Evolutionary conservation across 2,797 vertebrate species (phyloP).

Genomic region (Pampus argenteus): DNA sequence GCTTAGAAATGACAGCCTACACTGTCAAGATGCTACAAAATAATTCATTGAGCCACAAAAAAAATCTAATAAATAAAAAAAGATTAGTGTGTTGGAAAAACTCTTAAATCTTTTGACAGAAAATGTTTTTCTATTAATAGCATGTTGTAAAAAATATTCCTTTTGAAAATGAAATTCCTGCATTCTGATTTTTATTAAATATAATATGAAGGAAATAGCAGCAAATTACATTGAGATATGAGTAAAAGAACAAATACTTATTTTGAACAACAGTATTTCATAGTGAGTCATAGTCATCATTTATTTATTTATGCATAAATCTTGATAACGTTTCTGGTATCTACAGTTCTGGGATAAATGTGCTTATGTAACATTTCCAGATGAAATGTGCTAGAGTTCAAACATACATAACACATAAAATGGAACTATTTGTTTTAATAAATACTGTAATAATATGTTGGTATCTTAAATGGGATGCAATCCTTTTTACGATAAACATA

Average conservation of each 20-base stretch:
- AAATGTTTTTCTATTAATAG: neutral
- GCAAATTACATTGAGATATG: neutral
- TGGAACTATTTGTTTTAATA: neutral
- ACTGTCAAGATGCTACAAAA: neutral
- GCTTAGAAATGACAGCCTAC: neutral
- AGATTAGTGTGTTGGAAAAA: neutral
- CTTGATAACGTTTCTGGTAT: neutral
- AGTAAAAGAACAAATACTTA: neutral
- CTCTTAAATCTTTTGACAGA: neutral
- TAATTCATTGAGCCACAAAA: neutral
- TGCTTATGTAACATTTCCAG: neutral
- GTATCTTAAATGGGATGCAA: neutral
- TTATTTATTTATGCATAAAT: neutral
- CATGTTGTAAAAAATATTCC: neutral
- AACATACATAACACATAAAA: neutral
- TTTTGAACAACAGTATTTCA: neutral
- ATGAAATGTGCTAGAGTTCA: neutral
- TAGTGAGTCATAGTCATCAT: too few relatives aligned
- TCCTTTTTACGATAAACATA: neutral
- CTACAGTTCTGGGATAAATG: neutral
- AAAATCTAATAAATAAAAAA: neutral
- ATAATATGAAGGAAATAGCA: neutral
- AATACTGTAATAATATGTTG: neutral
- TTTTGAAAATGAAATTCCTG: neutral
- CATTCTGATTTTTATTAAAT: neutral